These are phyloP conservation scores for Sorex maritimensis DNA, from an alignment of 2,797 vertebrate species.

Conservation along the genomic window DNA sequence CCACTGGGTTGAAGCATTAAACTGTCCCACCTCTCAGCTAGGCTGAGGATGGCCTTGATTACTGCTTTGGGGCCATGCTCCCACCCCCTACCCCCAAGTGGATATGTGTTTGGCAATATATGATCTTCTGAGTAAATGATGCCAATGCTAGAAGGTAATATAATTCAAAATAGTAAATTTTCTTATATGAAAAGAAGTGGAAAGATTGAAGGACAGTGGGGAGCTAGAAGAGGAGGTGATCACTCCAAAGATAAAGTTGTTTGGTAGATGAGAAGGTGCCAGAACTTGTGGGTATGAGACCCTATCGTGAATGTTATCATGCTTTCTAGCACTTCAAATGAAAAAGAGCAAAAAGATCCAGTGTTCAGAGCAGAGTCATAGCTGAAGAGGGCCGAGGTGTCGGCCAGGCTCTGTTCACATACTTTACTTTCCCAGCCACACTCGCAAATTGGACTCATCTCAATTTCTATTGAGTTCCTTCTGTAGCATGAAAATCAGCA, in stretches of 20 bases:
- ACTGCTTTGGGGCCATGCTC: too few relatives aligned
- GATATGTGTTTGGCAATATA: background rate
- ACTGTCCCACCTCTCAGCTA: too few relatives aligned
- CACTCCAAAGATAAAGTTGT: background rate
- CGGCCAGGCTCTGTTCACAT: background rate
- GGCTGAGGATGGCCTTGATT: too few relatives aligned
- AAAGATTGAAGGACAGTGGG: background rate
- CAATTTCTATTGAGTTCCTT: background rate
- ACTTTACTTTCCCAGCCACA: fast-evolving
- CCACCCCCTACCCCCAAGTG: background rate
- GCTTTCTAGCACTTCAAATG: background rate
- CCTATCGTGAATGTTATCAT: too few relatives aligned
- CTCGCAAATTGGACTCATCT: background rate
- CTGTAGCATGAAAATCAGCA: background rate
- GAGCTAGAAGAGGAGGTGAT: background rate
- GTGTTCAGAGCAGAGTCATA: background rate
- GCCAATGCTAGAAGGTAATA: background rate
- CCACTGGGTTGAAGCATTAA: too few relatives aligned
- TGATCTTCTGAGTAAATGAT: background rate
- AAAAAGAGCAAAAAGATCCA: background rate
- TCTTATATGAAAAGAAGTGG: background rate
- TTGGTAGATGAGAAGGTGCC: too few relatives aligned
- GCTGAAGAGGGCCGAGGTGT: background rate
- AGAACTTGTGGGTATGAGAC: too few relatives aligned
- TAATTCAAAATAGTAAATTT: background rate